Evolutionary conservation across 2,113 vertebrate genomes (phyloP).

Genomic region (Corythornis cristatus): DNA sequence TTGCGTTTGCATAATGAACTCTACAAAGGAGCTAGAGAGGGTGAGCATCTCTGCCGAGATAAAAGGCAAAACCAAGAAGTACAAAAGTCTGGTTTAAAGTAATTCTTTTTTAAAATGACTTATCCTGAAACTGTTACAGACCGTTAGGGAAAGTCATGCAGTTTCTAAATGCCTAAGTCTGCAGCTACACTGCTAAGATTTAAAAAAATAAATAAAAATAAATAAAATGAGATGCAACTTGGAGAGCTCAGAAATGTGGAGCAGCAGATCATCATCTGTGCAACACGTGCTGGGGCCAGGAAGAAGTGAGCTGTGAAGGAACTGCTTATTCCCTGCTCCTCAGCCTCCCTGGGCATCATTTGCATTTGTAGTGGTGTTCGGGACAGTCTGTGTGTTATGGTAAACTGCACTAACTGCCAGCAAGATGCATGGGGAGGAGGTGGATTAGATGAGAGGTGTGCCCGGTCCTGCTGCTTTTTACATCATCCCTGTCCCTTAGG

Average conservation of each 20-base stretch:
- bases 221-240: background rate
- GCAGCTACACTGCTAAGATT: background rate
- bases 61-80: constrained; percentile 50
- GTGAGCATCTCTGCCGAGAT: constrained; percentile 41
- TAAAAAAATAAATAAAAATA: background rate
- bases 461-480: background rate
- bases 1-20: constrained; percentile 62
- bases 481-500: background rate
- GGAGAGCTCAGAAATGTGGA: background rate
- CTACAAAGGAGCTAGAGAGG: constrained; percentile 24
- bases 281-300: background rate
- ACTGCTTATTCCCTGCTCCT: background rate
- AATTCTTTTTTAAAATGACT: constrained; percentile 42
- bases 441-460: background rate
- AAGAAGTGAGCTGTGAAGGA: background rate
- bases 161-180: constrained; percentile 58
- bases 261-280: background rate
- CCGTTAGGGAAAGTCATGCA: constrained; percentile 56
- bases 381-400: background rate
- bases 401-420: background rate
- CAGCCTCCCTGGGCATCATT: background rate
- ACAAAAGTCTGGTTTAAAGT: constrained; percentile 46
- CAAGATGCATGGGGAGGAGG: background rate
- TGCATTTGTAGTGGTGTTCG: background rate
- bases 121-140: constrained; percentile 56